Evolutionary conservation across 2,888 invertebrate genomes (phyloP), one percentile per base, ranked within the genome.

Genomic region (Odontothrips loti): DNA sequence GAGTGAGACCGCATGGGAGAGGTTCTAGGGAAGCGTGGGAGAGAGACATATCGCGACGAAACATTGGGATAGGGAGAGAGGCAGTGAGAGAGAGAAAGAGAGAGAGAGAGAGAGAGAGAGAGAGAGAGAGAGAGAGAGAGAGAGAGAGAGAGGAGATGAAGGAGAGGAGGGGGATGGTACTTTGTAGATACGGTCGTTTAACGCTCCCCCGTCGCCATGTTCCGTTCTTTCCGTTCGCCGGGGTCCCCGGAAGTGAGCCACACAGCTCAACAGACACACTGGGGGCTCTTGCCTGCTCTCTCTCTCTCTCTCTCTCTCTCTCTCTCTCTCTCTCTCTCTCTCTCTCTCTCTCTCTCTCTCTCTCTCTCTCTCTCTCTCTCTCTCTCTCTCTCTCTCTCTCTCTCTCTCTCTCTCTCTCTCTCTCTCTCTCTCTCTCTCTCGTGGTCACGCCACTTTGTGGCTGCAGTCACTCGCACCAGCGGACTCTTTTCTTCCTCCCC

Each of bases 261-360:
- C 68, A 75, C 68, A 75, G 68, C 68, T 75, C 68, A 75, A 75
- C 68, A 75, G 68, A 75, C 68, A 68, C 68, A 75, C 23, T 27
- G 68, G 23, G 10, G 58, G 10, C 58, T 58, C 58, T 58, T n/a
- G 10, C 58, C 15, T 15, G 10, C 58, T 58, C 58, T 58, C 58
- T 58, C 58, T 58, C 58, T 58, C 58, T 58, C 58, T 58, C 58
- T 58, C 58, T 58, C 58, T 58, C 58, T 58, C 58, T 58, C 58
- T 58, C 58, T 58, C 58, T 58, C 58, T 58, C 58, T 58, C 58
- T 58, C 58, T 58, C 51, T 51, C 51, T 51, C 51, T 51, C 51
- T 51, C 51, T 17, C 51, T 51, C 51, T 51, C 51, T 48, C 15
- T 9, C 48, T 15, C 48, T 48, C 48, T 48, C 48, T 48, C 15